These are phyloP conservation scores for Halichondria panicea DNA, from an alignment of 37 sponge, comb jelly and placozoan species.

Conservation along the genomic window DNA sequence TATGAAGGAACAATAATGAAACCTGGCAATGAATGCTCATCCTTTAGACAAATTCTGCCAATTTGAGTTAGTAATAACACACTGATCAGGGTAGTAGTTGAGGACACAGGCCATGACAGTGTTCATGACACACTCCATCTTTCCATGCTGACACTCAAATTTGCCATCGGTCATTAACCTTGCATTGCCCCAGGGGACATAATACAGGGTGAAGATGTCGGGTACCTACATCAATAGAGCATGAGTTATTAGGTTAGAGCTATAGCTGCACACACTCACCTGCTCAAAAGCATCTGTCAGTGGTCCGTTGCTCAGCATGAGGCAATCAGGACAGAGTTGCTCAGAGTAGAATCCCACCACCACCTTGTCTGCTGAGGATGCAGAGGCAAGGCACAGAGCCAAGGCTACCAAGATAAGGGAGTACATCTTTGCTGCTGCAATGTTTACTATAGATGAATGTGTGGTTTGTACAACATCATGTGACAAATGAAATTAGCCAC, in stretches of 20 bases:
- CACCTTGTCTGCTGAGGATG: slow-evolving; percentile 34
- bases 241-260: too few species aligned
- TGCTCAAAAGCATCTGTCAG: slow-evolving; percentile 65
- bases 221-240: slow-evolving; percentile 56
- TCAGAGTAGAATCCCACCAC: slow-evolving; percentile 69
- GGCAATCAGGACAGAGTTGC: slow-evolving; percentile 82
- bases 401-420: too few species aligned
- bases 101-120: slow-evolving; percentile 75
- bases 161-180: slow-evolving; percentile 37
- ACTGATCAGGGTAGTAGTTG: slow-evolving; percentile 59
- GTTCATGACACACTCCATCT: slow-evolving; percentile 84
- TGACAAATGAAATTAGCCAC: too few species aligned
- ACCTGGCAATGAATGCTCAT: background rate
- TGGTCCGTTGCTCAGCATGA: slow-evolving; percentile 42
- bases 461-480: too few species aligned
- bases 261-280: too few species aligned
- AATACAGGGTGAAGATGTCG: slow-evolving; percentile 68
- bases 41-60: too few species aligned
- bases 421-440: too few species aligned
- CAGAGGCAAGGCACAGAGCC: too few species aligned
- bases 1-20: too few species aligned
- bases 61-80: too few species aligned
- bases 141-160: slow-evolving; percentile 86
- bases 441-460: too few species aligned
- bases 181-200: slow-evolving; percentile 91